Evolutionary conservation across 2,888 invertebrate species (phyloP), one percentile per base, ranked within the genome.

Genomic region (Theodoxus fluviatilis): DNA sequence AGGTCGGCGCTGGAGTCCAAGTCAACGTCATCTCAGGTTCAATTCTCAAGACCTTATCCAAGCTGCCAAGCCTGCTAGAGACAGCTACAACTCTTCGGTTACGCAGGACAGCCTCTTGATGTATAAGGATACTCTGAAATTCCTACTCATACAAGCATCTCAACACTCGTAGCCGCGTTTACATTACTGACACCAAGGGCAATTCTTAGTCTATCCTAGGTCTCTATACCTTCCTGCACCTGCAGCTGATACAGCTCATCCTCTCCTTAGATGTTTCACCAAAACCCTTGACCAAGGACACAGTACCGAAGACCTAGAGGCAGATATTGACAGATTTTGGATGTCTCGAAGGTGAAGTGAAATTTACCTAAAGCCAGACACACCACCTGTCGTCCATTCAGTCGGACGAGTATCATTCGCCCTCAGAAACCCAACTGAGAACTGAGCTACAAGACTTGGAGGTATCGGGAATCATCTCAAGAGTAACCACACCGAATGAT

Each of bases 401-500:
- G 25, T 40, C 9, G 12, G 38, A 18, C 25, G 49, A 18, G 22
- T 47, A 47, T 43, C 18, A n/a, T 47, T 31, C 3, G 22, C 57
- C 3, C 15, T 67, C 55, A 52, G 12, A 47, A 33, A 67, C 25
- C n/a, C 25, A 35, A 25, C 38, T 37, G 12, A 67, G 55, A n/a
- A 35, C 15, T 55, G 55, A 67, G 4, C 47, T 31, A 1, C 25
- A 9, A 43, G 33, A 25, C 28, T 2, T 65, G 65, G 47, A 65
- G 43, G 28, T 47, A 3, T 18, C 47, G 6, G 47, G 47, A 43
- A 31, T 47, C 31, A 33, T 31, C 28, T 22, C 6, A 4, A 65
- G 47, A 31, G 65, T 65, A n/a, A 31, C 47, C 3, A 47, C 43
- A 38, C 31, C 65, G 35, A 49, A 28, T 47, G 33, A 65, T 15